A percentile compares a stretch with the other conserved stretches of the same genome.
These are phyloP conservation scores for Coleophora flavipennella DNA, from an alignment of 2,888 invertebrate genomes.

Conservation along the genomic window DNA sequence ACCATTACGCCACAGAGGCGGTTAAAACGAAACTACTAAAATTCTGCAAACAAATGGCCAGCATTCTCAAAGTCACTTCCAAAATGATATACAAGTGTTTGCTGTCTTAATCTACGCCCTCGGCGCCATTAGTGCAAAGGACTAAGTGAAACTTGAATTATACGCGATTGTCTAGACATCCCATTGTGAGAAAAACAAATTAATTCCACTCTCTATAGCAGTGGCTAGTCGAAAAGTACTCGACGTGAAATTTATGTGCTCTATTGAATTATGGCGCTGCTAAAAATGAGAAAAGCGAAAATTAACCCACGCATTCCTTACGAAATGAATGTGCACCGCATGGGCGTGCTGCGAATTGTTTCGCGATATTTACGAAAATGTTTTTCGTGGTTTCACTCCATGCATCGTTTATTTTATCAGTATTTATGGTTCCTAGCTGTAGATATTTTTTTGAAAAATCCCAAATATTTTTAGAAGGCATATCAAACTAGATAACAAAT, in stretches of 20 bases:
- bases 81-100: slow-evolving; percentile 32
- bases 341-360: slow-evolving; percentile 17
- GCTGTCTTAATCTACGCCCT: slow-evolving; percentile 38
- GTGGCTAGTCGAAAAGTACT: slow-evolving; percentile 53
- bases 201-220: slow-evolving; percentile 58
- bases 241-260: slow-evolving; percentile 53
- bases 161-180: slow-evolving; percentile 66
- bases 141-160: slow-evolving; percentile 61
- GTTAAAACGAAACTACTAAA: too few relatives aligned
- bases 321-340: slow-evolving; percentile 19
- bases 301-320: slow-evolving; percentile 35
- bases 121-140: slow-evolving; percentile 12
- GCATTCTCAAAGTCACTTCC: slow-evolving; percentile 17
- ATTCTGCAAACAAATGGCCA: background rate
- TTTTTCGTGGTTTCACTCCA: slow-evolving; percentile 5
- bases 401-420: slow-evolving; percentile 15
- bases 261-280: slow-evolving; percentile 53
- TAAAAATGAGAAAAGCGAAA: slow-evolving; percentile 43
- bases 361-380: slow-evolving; percentile 12
- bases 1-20: too few relatives aligned
- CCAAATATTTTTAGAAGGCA: too few relatives aligned
- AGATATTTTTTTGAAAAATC: too few relatives aligned
- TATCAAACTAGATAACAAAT: too few relatives aligned
- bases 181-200: slow-evolving; percentile 71
- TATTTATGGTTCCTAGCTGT: too few relatives aligned